A percentile compares a stretch with the other conserved stretches of the same genome.
phyloP scores from a whole-genome alignment of 2,888 invertebrate genomes.

The Eustalomyia histrio region DNA sequence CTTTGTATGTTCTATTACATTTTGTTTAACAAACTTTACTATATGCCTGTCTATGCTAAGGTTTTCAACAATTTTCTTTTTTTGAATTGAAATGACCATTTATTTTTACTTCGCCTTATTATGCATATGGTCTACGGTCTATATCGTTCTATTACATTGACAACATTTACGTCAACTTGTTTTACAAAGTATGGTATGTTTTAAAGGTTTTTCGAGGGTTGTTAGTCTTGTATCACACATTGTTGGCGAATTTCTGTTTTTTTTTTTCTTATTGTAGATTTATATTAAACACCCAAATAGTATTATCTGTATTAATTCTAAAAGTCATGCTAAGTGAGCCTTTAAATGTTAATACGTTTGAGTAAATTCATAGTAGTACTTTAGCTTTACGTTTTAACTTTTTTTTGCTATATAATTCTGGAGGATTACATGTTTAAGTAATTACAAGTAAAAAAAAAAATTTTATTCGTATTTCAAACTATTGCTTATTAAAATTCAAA shows the following conservation, averaged over 20 bases:
- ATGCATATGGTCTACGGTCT: background rate
- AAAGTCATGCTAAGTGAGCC: constrained; percentile 1
- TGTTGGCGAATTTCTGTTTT: background rate
- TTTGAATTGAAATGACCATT: constrained; percentile 1
- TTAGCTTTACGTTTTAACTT: background rate
- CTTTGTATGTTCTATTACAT: background rate
- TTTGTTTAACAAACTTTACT: background rate
- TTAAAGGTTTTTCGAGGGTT: background rate
- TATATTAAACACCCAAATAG: background rate
- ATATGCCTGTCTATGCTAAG: background rate
- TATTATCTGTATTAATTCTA: background rate
- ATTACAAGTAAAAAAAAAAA: too few species aligned
- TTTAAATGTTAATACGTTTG: background rate
- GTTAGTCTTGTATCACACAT: background rate
- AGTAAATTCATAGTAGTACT: background rate
- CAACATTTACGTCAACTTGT: background rate
- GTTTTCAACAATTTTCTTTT: background rate
- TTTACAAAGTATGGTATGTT: background rate
- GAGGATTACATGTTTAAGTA: background rate
- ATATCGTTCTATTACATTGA: constrained; percentile 1
- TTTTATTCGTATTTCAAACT: too few species aligned
- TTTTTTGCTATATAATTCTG: background rate
- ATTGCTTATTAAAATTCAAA: too few species aligned
- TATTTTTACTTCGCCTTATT: background rate
- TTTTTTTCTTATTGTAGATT: background rate